Evolutionary conservation across 2,113 vertebrate species (phyloP), one percentile per base, ranked within the genome.

Genomic region (Dasyurus viverrinus): DNA sequence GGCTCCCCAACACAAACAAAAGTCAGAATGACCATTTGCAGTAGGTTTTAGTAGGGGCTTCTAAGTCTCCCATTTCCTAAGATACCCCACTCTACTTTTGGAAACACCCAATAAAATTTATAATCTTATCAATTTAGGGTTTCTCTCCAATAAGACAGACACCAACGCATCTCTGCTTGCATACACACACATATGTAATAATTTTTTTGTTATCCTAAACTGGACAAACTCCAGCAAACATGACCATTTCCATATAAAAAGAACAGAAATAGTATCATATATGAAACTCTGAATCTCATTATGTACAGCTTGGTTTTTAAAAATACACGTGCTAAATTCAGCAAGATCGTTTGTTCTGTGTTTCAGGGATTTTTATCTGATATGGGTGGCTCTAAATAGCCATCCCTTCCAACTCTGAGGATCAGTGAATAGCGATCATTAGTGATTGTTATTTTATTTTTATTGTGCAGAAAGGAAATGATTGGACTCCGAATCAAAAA

Each of bases 231-330:
- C 68, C 68, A 84, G 23, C n/a, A 84, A 84, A 42, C n/a, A 84
- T 42, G 68, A 84, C 68, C 68, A 84, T 84, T 42, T 84, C 68
- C 68, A 84, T 84, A 84, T 84, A 84, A 84, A 84, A 84, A 84
- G 68, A 42, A 84, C 68, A 42, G 36, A 84, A 84, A 84, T 42
- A 84, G 68, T 84, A 42, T 42, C 36, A 7, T 76, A 76, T 76
- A 84, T 84, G n/a, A 84, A 84, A 84, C 68, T 84, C n/a, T n/a
- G 68, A 84, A 84, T 84, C 68, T 84, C 68, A 84, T 84, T 42
- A 22, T 84, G 68, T 42, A 84, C 68, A 84, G 68, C 68, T 84
- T 84, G 68, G 68, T 42, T 84, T 84, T 84, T 84, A 84, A 84
- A 84, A 84, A 84, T 84, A 84, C 68, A 42, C 42, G 36, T 23